Evolutionary conservation across 2,113 vertebrate species (phyloP), one percentile per base, ranked within the genome.

Genomic region (Antennarius striatus): DNA sequence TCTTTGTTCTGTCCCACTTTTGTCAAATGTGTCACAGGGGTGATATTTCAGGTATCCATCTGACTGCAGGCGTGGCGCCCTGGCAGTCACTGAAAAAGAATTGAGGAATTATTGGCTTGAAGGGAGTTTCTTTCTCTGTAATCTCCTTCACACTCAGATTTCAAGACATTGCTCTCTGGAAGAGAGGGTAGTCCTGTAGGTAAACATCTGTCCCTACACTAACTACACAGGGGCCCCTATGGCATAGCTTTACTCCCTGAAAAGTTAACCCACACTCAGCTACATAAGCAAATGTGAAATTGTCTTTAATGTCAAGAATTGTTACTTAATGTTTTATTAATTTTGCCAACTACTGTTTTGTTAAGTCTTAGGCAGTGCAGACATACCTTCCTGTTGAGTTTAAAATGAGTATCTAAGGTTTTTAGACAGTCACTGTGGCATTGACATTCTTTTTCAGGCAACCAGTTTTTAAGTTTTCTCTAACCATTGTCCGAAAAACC

Each of bases 1-100:
- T 36, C 39, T 60, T 39, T 54, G 54, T 50, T 71, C 48, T 29
- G 14, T 52, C 10, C 29, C 0, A 56, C 56, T 22, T 32, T 64
- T 59, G 46, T 75, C 76, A 54, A 32, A 49, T 47, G 43, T 50
- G 55, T 53, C 40, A 62, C n/a, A 12, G 30, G 6, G 63, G 57
- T 43, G 51, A 75, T 57, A 47, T 46, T 48, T 55, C 17, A 53
- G 28, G 81, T 65, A 53, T 28, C n/a, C 29, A 6, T 16, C 14
- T 7, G 79, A 67, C 73, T 70, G 39, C 50, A 12, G 52, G 15
- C 53, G 22, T 67, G 42, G 45, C 11, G 45, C 17, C 62, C 63
- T 67, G 67, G 74, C 64, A 49, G 61, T 85, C 81, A 83, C 81
- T 50, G 42, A 57, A 59, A 76, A 90, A 60, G 78, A 86, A 89